Base-by-base conservation (phyloP, 1,140 invertebrate species). In the Apocrypta bakeri region DNA sequence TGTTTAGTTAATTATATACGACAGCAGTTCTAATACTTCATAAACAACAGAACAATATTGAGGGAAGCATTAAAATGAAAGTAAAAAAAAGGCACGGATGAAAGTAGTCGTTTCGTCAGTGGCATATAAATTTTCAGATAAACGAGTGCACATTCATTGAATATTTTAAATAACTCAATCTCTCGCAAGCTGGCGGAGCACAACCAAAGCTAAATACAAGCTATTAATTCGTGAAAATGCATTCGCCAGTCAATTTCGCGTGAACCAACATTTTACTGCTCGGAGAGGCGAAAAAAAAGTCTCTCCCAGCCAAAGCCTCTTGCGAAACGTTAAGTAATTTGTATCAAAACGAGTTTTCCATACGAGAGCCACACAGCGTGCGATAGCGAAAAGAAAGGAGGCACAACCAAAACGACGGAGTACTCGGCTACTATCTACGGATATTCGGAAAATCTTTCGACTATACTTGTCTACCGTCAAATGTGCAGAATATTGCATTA, bases 271-370 rank as follows among this genome's bases (percentile, higher is more conserved):
- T 42, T 40, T 31, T 73, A 42, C 17, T 42, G 71, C 21, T 17
- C 21, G 11, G 12, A 2, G 14, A 40, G 25, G n/a, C n/a, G 4
- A 24, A 42, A 73, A 42, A n/a, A 73, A 73, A 48, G 24, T 4
- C n/a, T 21, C n/a, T 31, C 0, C 14, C 37, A 42, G n/a, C 9
- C 37, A 6, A 24, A 76, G n/a, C n/a, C 76, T 40, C 33, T 78
- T 78, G 40, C 25, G 24, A 78, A 31, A 78, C 27, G 21, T 78
- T 78, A n/a, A 78, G 76, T 78, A 68, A 68, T 68, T 78, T 42
- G 75, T 78, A 78, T 27, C 12, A 40, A 42, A 78, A 78, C 63
- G 66, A 9, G 63, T 78, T 78, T 78, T 68, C 31, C n/a, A n/a
- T n/a, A n/a, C n/a, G n/a, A n/a, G n/a, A n/a, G n/a, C n/a, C n/a